Base-by-base conservation (phyloP, 2,797 vertebrate genomes). In the Apogon hyalosoma region DNA sequence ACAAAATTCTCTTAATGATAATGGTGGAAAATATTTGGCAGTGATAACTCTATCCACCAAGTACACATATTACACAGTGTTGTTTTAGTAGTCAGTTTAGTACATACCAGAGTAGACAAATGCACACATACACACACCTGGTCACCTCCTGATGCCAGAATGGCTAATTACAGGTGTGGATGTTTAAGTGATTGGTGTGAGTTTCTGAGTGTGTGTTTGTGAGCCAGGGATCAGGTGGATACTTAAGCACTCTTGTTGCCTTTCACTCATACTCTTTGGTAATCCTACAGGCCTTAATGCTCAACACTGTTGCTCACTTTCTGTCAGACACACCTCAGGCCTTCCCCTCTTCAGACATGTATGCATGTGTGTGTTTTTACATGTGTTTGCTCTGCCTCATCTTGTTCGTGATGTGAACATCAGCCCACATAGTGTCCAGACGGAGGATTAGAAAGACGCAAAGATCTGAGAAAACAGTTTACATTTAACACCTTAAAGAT, bases 161-260 rank as follows among this genome's bases (percentile, higher is more conserved):
- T 74, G 61, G 73, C 83, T 89, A 90, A 92, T 91, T 89, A 87
- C 87, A 82, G 86, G 87, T 90, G 82, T 90, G 83, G 88, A 84
- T 88, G 78, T 84, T 89, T 72, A 82, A 87, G 77, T 86, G 83
- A 80, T 80, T 80, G 68, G 68, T 78, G 79, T 75, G 57, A 15
- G 59, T 77, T 42, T 66, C 28, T 49, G 9, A 47, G 58, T 33
- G 80, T 74, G 68, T 55, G 72, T 63, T 12, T 58, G 59, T 55
- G 65, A 49, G 76, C 1, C 21, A 51, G 46, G 75, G 79, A 84
- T 90, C 82, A 83, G 81, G 40, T 71, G 65, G 82, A 82, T 71
- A 69, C 75, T 80, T 82, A 69, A 87, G 72, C 36, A 46, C 86
- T 75, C 76, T 51, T 75, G 83, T 85, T 85, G 77, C 82, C 75